Percentiles rank a stretch among this genome's conserved stretches.
phyloP scores from a whole-genome alignment of 2,797 vertebrate species.

The Gadopsis bispinosus region DNA sequence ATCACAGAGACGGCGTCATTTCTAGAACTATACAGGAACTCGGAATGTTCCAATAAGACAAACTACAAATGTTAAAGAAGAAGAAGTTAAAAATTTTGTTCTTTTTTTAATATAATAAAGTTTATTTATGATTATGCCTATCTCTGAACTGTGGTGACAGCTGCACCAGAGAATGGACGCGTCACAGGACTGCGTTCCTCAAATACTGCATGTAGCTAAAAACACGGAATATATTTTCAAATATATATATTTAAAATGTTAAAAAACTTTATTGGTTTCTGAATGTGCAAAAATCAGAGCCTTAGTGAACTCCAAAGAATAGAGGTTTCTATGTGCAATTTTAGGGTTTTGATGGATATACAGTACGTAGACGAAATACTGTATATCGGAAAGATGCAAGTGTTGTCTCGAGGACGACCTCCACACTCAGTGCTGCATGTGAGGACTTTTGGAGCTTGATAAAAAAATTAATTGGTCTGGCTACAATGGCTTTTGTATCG shows the following conservation, averaged over 20 bases:
- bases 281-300: not conserved
- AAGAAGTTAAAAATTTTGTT: not conserved
- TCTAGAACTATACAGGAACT: conserved; percentile 12
- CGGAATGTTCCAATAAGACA: conserved; percentile 13
- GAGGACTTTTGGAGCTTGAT: not conserved
- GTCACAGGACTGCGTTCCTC: not conserved
- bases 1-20: conserved; percentile 40
- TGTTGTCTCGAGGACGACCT: not conserved
- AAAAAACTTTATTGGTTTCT: not conserved
- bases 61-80: conserved; percentile 17
- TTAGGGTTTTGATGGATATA: not conserved
- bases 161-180: not conserved
- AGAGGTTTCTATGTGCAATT: not conserved
- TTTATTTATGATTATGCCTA: conserved; percentile 14
- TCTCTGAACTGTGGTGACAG: conserved; percentile 9
- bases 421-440: not conserved
- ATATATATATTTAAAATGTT: not conserved
- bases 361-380: not conserved
- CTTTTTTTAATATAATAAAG: conserved; percentile 25
- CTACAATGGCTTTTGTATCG: not conserved
- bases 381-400: not conserved
- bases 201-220: not conserved
- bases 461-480: not conserved
- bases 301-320: too few relatives aligned
- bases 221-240: not conserved